These are phyloP conservation scores for Tricholauxania praeusta DNA, from an alignment of 2,888 invertebrate genomes.

Conservation along the genomic window DNA sequence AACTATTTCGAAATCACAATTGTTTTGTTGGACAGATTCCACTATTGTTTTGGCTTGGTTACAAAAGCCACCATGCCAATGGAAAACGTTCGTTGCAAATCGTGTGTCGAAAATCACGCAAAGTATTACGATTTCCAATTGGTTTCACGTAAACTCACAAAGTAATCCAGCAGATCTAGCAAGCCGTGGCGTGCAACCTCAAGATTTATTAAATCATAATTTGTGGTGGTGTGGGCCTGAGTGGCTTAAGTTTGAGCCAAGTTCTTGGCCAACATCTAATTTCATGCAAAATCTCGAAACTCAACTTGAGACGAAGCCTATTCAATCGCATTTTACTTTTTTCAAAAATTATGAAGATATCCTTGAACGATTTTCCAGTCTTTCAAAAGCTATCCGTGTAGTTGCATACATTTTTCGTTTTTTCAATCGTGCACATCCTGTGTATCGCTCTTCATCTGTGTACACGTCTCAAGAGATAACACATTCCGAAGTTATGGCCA, in stretches of 20 bases:
- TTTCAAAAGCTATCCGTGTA: no score
- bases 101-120: slow-evolving; percentile 18
- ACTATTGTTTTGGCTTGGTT: slow-evolving; percentile 35
- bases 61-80: slow-evolving; percentile 22
- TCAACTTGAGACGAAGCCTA: no score
- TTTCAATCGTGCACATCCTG: background rate
- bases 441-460: no score
- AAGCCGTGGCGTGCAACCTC: slow-evolving; percentile 31
- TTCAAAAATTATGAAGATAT: no score
- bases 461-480: no score
- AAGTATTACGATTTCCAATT: slow-evolving; percentile 10
- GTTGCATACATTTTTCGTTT: background rate
- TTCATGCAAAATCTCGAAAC: no score
- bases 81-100: slow-evolving; percentile 32
- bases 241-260: slow-evolving; percentile 20
- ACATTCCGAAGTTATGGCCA: background rate
- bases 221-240: slow-evolving; percentile 36
- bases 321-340: no score
- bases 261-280: no score
- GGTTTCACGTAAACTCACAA: slow-evolving; percentile 35
- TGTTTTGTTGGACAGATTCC: slow-evolving; percentile 25
- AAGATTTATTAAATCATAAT: slow-evolving; percentile 22
- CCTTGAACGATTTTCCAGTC: no score
- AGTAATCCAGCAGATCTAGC: slow-evolving; percentile 34
- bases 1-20: background rate